Conservation (phyloP, 2,888 invertebrate genomes). For the Drosophila rubida region DNA sequence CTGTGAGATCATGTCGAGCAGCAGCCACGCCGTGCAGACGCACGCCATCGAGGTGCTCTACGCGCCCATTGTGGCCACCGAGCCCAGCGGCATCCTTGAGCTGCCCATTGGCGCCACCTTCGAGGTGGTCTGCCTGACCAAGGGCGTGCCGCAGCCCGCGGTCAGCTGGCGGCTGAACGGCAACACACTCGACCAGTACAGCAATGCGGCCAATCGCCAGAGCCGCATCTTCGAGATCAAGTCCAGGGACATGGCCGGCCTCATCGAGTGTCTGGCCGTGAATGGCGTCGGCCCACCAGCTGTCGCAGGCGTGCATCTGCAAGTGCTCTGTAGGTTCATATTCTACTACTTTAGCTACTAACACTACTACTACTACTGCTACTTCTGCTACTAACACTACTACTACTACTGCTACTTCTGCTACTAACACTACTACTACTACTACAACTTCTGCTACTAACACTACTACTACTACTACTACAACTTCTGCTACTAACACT, state of each 20-base stretch:
- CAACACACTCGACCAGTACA: slow-evolving; percentile 67
- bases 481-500: not conserved
- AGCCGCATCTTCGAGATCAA: slow-evolving; percentile 82
- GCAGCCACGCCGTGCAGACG: slow-evolving; percentile 86
- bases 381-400: too few relatives aligned
- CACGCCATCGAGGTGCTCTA: slow-evolving; percentile 92
- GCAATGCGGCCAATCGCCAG: slow-evolving; percentile 80
- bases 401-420: not conserved
- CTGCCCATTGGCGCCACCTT: slow-evolving; percentile 91
- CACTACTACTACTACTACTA: not conserved
- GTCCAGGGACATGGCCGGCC: slow-evolving; percentile 89
- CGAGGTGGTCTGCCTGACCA: slow-evolving; percentile 89
- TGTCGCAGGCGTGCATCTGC: slow-evolving; percentile 88
- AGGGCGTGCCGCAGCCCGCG: slow-evolving; percentile 90
- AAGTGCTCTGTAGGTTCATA: slow-evolving; percentile 89
- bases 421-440: too few relatives aligned
- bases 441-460: too few relatives aligned
- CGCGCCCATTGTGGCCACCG: slow-evolving; percentile 89
- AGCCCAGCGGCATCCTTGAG: slow-evolving; percentile 89
- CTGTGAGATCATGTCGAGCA: slow-evolving; percentile 85
- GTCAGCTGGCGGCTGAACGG: slow-evolving; percentile 88
- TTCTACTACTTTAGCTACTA: too few relatives aligned
- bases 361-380: not conserved
- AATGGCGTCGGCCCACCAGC: slow-evolving; percentile 92
- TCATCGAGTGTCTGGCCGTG: slow-evolving; percentile 89